These are phyloP conservation scores for Fragum fragum DNA, from an alignment of 2,888 invertebrate genomes.

Conservation along the genomic window DNA sequence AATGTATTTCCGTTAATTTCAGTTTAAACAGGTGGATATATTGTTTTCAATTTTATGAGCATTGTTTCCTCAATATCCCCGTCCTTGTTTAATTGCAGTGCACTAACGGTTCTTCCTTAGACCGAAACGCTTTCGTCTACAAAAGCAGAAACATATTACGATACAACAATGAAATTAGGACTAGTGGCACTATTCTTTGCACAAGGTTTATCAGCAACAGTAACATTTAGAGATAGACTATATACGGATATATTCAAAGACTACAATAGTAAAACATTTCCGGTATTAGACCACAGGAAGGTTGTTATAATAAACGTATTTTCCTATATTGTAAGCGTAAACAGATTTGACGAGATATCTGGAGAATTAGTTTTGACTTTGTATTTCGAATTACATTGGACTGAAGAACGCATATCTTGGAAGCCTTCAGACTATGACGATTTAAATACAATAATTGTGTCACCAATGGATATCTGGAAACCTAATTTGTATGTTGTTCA, in stretches of 20 bases:
- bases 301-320: not conserved
- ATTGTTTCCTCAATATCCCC: no score
- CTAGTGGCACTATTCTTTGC: not conserved
- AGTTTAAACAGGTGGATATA: no score
- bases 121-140: not conserved
- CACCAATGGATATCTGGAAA: slow-evolving; percentile 43
- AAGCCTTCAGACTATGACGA: not conserved
- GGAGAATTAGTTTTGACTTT: slow-evolving; percentile 38
- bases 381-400: slow-evolving; percentile 40
- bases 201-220: not conserved
- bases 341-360: slow-evolving; percentile 54
- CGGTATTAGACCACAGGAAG: not conserved
- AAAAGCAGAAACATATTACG: not conserved
- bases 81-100: not conserved
- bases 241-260: slow-evolving; percentile 8
- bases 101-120: not conserved
- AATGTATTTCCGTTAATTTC: no score
- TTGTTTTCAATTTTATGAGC: no score
- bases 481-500: slow-evolving; percentile 45
- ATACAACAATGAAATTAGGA: not conserved
- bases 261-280: slow-evolving; percentile 25
- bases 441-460: slow-evolving; percentile 23
- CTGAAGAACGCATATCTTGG: slow-evolving; percentile 49
- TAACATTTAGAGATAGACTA: not conserved
- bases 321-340: slow-evolving; percentile 27